Conservation (phyloP, 1,140 invertebrate genomes). For the Phortica variegata region DNA sequence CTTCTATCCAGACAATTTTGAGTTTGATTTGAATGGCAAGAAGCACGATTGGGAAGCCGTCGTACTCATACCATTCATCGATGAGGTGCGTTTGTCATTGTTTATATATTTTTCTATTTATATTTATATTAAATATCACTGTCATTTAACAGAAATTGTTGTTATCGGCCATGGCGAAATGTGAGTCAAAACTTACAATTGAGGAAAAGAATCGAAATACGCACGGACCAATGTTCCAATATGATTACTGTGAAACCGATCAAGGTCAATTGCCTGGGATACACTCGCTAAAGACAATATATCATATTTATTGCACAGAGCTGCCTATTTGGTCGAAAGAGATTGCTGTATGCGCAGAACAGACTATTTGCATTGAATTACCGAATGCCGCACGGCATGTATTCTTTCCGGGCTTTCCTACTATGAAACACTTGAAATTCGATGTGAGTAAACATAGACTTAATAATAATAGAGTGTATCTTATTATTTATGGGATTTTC, state of each 20-base stretch:
- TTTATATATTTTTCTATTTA: conserved; percentile 1
- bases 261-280: conserved; percentile 22
- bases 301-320: conserved; percentile 48
- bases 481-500: conserved; percentile 45
- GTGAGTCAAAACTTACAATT: conserved; percentile 66
- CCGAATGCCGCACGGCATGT: conserved; percentile 69
- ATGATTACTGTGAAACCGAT: conserved; percentile 60
- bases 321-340: conserved; percentile 61
- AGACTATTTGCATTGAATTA: conserved; percentile 74
- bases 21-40: conserved; percentile 91
- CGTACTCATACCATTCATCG: conserved; percentile 94
- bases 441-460: conserved; percentile 59
- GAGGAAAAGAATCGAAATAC: conserved; percentile 77
- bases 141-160: conserved; percentile 62
- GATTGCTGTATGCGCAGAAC: conserved; percentile 62
- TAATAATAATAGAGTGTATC: neutral
- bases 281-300: conserved; percentile 29
- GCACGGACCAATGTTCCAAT: conserved; percentile 84
- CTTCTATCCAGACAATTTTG: conserved; percentile 91
- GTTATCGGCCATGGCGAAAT: conserved; percentile 74
- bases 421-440: conserved; percentile 80
- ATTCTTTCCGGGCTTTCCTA: conserved; percentile 89
- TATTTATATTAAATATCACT: conserved; percentile 3
- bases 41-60: conserved; percentile 97
- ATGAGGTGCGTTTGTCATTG: conserved; percentile 66